Conservation (phyloP, 2,888 invertebrate genomes). For the Limnephilus lunatus region DNA sequence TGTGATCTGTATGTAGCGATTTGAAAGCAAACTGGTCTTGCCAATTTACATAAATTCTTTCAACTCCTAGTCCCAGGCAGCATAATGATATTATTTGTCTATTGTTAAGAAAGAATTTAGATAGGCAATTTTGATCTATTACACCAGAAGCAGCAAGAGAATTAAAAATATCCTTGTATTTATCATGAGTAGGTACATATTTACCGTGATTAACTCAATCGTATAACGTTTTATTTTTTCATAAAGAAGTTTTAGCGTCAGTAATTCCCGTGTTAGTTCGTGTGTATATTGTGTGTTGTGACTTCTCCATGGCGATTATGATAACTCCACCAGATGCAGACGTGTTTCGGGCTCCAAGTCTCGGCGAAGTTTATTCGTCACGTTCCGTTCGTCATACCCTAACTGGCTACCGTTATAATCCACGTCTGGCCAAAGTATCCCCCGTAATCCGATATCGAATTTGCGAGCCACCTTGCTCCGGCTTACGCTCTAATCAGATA, state of each 20-base stretch:
- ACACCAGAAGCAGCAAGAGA: too few relatives aligned
- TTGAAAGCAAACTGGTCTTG: too few relatives aligned
- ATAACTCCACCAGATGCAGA: slow-evolving; percentile 50
- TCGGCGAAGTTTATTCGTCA: slow-evolving; percentile 52
- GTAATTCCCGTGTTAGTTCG: background rate
- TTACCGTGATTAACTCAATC: background rate
- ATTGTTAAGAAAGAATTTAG: too few relatives aligned
- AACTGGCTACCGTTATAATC: slow-evolving; percentile 51
- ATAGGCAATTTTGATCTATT: too few relatives aligned
- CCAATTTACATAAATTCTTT: too few relatives aligned
- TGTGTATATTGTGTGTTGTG: background rate
- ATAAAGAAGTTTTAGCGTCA: background rate
- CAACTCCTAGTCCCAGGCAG: too few relatives aligned
- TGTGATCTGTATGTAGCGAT: too few relatives aligned
- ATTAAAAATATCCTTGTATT: background rate
- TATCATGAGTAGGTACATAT: background rate
- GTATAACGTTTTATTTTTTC: background rate
- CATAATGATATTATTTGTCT: too few relatives aligned
- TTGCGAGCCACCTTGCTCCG: slow-evolving; percentile 47
- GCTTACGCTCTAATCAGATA: slow-evolving; percentile 44
- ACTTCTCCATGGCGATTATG: slow-evolving; percentile 54
- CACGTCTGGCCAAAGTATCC: slow-evolving; percentile 43
- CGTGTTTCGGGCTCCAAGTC: slow-evolving; percentile 60
- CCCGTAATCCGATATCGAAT: slow-evolving; percentile 56
- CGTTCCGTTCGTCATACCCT: slow-evolving; percentile 60